These are phyloP conservation scores for Hippocampus barbouri DNA, from an alignment of 2,113 vertebrate species.

Conservation along the genomic window DNA sequence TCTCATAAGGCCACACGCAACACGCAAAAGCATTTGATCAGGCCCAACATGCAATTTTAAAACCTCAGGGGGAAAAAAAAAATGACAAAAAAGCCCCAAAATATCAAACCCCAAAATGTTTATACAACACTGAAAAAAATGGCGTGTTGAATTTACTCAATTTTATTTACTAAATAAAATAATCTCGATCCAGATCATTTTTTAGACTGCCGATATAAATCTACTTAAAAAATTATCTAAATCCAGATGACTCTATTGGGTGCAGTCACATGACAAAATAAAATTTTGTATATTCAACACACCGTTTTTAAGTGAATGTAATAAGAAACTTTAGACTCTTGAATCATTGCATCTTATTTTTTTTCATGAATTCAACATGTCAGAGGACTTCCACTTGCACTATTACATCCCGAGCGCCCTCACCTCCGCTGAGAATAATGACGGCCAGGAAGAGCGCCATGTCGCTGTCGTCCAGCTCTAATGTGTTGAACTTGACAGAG, in stretches of 20 bases:
- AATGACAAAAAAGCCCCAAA: background rate
- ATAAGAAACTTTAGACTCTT: no score
- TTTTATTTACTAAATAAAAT: no score
- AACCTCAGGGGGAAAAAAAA: background rate
- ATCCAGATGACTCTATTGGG: no score
- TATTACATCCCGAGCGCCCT: slow-evolving; percentile 31
- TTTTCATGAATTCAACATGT: background rate
- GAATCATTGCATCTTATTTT: background rate
- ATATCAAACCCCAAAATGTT: background rate
- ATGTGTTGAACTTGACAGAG: slow-evolving; percentile 94
- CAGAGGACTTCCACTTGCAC: background rate
- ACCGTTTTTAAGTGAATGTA: no score
- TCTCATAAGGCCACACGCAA: background rate
- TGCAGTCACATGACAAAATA: no score
- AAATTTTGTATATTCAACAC: no score
- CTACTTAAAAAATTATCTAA: no score
- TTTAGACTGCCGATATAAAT: no score
- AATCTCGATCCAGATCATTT: no score
- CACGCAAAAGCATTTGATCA: background rate
- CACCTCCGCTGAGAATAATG: slow-evolving; percentile 97
- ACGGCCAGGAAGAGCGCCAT: slow-evolving; percentile 97
- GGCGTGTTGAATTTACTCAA: no score
- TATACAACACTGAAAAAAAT: no score
- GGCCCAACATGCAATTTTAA: background rate
- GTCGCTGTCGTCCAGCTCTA: slow-evolving; percentile 97